These are phyloP conservation scores for Morinoia aosen DNA, from an alignment of 2,888 invertebrate species.

Conservation along the genomic window DNA sequence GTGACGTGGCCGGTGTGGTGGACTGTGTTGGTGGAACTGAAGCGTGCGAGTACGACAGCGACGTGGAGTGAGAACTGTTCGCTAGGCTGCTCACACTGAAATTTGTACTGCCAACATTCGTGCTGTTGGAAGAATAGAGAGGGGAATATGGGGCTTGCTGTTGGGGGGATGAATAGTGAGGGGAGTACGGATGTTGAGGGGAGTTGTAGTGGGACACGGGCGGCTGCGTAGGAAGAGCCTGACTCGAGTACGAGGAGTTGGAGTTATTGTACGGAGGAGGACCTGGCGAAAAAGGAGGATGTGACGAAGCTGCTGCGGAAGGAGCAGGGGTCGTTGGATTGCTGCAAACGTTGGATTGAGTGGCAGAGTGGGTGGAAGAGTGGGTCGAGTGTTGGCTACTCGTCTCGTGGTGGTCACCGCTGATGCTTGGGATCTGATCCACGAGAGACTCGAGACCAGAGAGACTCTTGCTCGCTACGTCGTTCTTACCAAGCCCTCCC, in stretches of 20 bases:
- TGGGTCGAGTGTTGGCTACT: conserved; percentile 64
- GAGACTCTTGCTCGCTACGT: conserved; percentile 70
- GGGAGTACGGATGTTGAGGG: conserved; percentile 68
- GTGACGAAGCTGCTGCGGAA: conserved; percentile 59
- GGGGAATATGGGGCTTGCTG: conserved; percentile 70
- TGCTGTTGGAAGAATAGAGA: conserved; percentile 69
- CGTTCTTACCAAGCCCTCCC: conserved; percentile 68
- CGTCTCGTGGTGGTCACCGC: conserved; percentile 70
- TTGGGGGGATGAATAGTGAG: conserved; percentile 69
- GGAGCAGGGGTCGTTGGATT: conserved; percentile 66
- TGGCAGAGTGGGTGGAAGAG: conserved; percentile 55
- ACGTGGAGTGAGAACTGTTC: conserved; percentile 69
- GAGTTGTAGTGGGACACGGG: conserved; percentile 68
- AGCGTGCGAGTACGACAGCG: conserved; percentile 71
- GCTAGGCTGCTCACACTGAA: conserved; percentile 71
- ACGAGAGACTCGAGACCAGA: conserved; percentile 90
- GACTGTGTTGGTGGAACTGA: conserved; percentile 45
- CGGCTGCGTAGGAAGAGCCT: conserved; percentile 68
- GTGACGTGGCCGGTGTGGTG: not conserved
- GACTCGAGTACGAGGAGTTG: conserved; percentile 68
- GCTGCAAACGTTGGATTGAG: conserved; percentile 65
- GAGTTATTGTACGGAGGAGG: conserved; percentile 68
- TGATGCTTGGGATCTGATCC: conserved; percentile 91
- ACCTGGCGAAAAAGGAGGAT: conserved; percentile 65
- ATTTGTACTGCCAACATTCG: conserved; percentile 70